Conservation (phyloP, 2,113 vertebrate genomes). For the Rhinolophus ferrumequinum region DNA sequence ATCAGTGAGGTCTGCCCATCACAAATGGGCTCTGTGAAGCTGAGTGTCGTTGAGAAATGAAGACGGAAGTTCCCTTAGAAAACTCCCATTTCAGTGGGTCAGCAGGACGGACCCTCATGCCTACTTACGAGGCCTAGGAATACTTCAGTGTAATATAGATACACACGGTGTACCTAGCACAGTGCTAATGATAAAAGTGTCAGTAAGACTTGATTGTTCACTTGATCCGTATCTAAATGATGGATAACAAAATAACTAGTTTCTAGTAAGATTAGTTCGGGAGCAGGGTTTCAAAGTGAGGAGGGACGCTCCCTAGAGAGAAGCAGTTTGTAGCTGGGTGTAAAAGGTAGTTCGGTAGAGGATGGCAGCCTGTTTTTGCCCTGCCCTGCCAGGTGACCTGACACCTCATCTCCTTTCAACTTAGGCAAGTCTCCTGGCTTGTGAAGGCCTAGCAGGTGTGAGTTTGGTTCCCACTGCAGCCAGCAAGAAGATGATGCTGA, state of each 20-base stretch:
- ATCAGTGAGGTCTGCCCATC: background rate
- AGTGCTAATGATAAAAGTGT: background rate
- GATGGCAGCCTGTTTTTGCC: conserved; percentile 59
- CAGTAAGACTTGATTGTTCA: background rate
- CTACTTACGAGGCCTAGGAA: background rate
- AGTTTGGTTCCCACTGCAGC: conserved; percentile 84
- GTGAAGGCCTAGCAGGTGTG: conserved; percentile 84
- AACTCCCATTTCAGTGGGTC: background rate
- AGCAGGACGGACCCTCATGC: background rate
- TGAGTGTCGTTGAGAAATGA: background rate
- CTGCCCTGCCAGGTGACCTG: conserved; percentile 66
- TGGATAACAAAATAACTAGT: background rate
- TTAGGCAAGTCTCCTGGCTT: conserved; percentile 85
- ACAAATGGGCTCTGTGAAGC: background rate
- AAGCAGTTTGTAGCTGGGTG: background rate
- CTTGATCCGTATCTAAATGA: background rate
- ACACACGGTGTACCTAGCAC: background rate
- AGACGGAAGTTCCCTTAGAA: background rate
- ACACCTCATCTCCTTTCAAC: conserved; percentile 74
- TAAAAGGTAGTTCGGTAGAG: background rate
- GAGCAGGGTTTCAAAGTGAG: background rate
- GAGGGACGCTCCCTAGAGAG: background rate
- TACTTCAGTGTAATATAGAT: background rate
- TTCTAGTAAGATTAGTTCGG: conserved; percentile 46
- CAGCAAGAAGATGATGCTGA: conserved; percentile 87